Percentiles rank a stretch among this genome's conserved stretches.
These are phyloP conservation scores for Zoanthus sansibaricus DNA, from an alignment of 92 coral and sea anemone genomes.

Conservation along the genomic window DNA sequence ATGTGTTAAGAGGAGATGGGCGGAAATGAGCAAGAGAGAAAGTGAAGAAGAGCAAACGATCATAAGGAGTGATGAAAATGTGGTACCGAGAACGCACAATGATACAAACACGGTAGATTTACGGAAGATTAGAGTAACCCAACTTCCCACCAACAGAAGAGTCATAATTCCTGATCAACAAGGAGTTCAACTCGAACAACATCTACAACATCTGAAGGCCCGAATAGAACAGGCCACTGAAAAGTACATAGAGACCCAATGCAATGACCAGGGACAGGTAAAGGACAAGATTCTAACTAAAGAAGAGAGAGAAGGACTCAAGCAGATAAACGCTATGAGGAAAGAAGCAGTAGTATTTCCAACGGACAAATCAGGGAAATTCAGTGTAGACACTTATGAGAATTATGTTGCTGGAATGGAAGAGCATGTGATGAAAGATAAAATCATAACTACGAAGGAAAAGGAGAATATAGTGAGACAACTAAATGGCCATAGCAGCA, in stretches of 20 bases:
- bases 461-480: constrained; percentile 23
- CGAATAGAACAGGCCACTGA: constrained; percentile 24
- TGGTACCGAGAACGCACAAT: neutral
- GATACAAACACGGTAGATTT: constrained; percentile 19
- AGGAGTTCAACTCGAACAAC: constrained; percentile 30
- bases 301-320: constrained; percentile 24
- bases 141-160: constrained; percentile 31
- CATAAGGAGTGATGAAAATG: constrained; percentile 25
- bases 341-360: constrained; percentile 27
- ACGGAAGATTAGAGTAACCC: constrained; percentile 25
- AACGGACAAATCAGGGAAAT: constrained; percentile 25
- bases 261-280: neutral
- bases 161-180: constrained; percentile 31
- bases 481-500: constrained; percentile 33
- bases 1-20: constrained; percentile 41
- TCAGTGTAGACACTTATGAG: constrained; percentile 8
- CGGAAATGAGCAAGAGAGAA: constrained; percentile 29
- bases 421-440: constrained; percentile 28
- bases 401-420: constrained; percentile 29
- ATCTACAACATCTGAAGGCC: constrained; percentile 24
- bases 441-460: constrained; percentile 17
- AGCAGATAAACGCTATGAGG: neutral
- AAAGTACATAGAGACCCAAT: neutral
- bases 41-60: constrained; percentile 12
- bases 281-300: neutral